Evolutionary conservation across 1,140 invertebrate genomes (phyloP), one percentile per base, ranked within the genome.

Genomic region (Plectrocnemia conspersa): DNA sequence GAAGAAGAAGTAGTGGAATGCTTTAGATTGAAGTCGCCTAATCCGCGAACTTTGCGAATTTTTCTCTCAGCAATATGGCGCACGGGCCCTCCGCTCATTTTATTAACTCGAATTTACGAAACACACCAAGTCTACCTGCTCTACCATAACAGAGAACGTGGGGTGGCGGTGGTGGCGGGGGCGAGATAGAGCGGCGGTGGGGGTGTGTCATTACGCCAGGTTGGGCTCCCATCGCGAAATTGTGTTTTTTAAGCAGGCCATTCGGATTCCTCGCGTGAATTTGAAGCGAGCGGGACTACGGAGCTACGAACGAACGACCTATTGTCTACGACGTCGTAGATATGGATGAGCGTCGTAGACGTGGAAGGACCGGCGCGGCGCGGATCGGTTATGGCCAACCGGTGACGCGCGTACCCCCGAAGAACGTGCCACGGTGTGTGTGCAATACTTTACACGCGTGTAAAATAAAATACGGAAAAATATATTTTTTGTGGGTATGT

Each of bases 181-280:
- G 7, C 4, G 24, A 25, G 24, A 13, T n/a, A 18, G 13, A 46
- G n/a, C 13, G 7, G 46, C 4, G 10, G 29, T 1, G 22, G 36
- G 47, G 52, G 50, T 56, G 45, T 56, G 58, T 60, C 58, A 56
- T 60, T 60, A 60, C 54, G 54, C 33, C 36, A 52, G 54, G 58
- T 46, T 56, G 58, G 42, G 49, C 57, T 53, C 58, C 54, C 54
- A 25, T 55, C 44, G 54, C 58, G 50, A 60, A 60, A 60, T 60
- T 60, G 58, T 60, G 54, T 60, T 60, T 60, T 59, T 60, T 60
- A 60, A 60, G 58, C 58, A 60, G 58, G 58, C 49, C 58, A 60
- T 60, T 60, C 50, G 44, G 58, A 60, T 60, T 53, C 58, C 54
- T 55, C 33, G 49, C 58, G 45, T 25, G 58, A 56, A 47, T 53